Evolutionary conservation across 2,888 invertebrate species (phyloP), one percentile per base, ranked within the genome.

Genomic region (Helobdella robusta): DNA sequence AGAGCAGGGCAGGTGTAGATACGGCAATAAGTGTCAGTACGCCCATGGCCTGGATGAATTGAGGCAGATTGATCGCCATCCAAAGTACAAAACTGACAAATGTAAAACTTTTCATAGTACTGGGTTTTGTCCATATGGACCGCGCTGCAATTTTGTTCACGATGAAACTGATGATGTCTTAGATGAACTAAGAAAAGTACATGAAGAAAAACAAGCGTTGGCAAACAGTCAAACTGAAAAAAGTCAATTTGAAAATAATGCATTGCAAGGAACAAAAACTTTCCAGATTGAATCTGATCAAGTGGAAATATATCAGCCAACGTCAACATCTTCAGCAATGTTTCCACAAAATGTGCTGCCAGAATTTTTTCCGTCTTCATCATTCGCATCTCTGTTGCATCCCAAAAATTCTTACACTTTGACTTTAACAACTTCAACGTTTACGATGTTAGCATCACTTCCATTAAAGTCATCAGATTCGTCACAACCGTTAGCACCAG

Each of bases 1-100:
- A 80, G 95, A 95, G 73, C 87, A 88, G 74, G 77, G 78, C 56
- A 73, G 75, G 66, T 98, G 98, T 85, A 97, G 97, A 82, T 98
- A 98, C 82, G 97, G 95, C 68, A 95, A 97, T 82, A 94, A 97
- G 83, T 97, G 78, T 76, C 97, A 98, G 81, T 98, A 97, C 81
- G 98, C 98, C 6, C 98, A 98, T 81, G 97, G 97, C 65, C 83
- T 85, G 73, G 85, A 86, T 76, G 98, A 98, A 81, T 84, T 98
- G 73, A 86, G 97, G 71, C 89, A 88, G 75, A 84, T 97, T 73
- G 88, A 89, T 74, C 87, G 97, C 74, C 97, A 98, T 82, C 97
- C 97, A 70, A 97, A 98, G 82, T 98, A 97, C 85, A 98, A 97
- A 84, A 95, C 94, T 64, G 93, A 92, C 81, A 84, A 89, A 73